Evolutionary conservation across 30 jellyfish, hydroid and myxozoan genomes (phyloP).

Genomic region (Pelagia noctiluca): DNA sequence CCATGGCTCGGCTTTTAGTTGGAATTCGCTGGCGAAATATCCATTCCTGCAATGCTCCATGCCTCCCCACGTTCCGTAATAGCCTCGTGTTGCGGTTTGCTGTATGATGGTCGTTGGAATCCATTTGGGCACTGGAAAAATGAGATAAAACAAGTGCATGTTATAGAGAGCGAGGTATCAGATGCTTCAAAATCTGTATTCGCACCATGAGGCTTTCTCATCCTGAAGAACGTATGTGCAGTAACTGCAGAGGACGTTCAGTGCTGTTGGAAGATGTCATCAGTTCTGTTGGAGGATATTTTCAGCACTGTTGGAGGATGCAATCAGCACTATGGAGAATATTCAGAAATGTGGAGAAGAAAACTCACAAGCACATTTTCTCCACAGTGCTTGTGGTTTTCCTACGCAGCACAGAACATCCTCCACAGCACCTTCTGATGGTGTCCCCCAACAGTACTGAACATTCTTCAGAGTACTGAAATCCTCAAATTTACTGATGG

Average conservation of each 20-base stretch:
- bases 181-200: not conserved
- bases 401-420: not conserved
- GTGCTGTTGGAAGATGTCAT: not conserved
- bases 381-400: not conserved
- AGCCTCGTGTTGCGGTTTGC: constrained; percentile 15
- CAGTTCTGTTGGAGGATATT: not conserved
- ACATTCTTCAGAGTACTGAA: not conserved
- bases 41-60: constrained; percentile 51
- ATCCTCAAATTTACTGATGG: too few species aligned
- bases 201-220: constrained; percentile 1
- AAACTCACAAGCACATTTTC: too few species aligned
- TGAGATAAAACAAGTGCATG: not conserved
- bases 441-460: not conserved
- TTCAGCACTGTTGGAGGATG: not conserved
- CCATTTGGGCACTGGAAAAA: constrained; percentile 46
- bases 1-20: constrained; percentile 26
- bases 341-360: too few species aligned
- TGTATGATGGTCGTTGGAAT: constrained; percentile 11
- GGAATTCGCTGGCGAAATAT: constrained; percentile 47
- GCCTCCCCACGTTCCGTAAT: constrained; percentile 53
- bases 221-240: not conserved
- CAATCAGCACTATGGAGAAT: not conserved
- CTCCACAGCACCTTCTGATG: not conserved
- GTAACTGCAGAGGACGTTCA: not conserved
- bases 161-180: not conserved